phyloP scores from a whole-genome alignment of 2,888 invertebrate species.

The Drosophila mercatorum region DNA sequence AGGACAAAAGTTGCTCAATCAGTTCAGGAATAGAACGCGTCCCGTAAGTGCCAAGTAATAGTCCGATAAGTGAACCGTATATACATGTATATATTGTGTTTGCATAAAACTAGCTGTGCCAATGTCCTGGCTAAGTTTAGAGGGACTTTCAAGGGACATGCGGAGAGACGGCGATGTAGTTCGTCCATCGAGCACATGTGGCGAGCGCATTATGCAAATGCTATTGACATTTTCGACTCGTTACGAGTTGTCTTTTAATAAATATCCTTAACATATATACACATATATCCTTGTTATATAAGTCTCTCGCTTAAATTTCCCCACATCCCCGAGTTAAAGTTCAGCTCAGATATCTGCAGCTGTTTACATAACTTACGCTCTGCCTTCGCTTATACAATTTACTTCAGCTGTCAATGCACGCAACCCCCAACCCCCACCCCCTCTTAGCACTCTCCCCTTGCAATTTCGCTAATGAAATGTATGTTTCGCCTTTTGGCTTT shows the following conservation, averaged over 20 bases:
- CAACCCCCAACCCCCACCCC: constrained; percentile 24
- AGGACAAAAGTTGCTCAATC: constrained; percentile 33
- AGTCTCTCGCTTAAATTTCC: neutral
- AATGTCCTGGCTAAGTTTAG: constrained; percentile 42
- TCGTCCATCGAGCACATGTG: constrained; percentile 19
- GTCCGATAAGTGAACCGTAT: constrained; percentile 35
- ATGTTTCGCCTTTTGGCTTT: constrained; percentile 18
- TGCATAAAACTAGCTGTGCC: constrained; percentile 16
- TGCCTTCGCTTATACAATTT: constrained; percentile 39
- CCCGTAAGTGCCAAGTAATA: constrained; percentile 39
- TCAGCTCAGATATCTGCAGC: neutral
- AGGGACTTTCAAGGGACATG: neutral
- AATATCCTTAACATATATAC: neutral
- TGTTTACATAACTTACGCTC: constrained; percentile 35
- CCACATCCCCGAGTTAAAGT: neutral
- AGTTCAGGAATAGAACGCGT: neutral
- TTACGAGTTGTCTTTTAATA: neutral
- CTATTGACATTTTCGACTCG: constrained; percentile 41
- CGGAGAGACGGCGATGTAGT: too few relatives aligned
- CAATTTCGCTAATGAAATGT: constrained; percentile 57
- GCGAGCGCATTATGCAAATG: constrained; percentile 39
- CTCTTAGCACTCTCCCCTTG: neutral
- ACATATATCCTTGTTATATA: neutral
- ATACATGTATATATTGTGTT: neutral
- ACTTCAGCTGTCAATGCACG: constrained; percentile 21